Base-by-base conservation (phyloP, 2,888 invertebrate species). In the Argyra leucocephala region DNA sequence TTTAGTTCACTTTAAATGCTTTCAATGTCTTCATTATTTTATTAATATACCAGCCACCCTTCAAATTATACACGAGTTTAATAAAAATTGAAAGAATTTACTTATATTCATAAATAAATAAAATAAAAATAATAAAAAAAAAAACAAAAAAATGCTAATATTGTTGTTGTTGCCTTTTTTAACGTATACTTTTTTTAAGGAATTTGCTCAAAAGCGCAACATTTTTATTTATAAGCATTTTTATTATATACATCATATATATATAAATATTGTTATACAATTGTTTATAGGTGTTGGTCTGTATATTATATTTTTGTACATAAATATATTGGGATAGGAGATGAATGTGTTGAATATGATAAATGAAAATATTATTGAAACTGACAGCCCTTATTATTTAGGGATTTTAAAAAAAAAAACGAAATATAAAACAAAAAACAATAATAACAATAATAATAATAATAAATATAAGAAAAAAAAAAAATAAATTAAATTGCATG, bases 311-410 rank as follows among this genome's bases (percentile, higher is more conserved):
- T 18, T 48, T 18, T 18, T 18, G 5, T 18, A 18, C 5, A 18
- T 18, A 48, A 7, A 31, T 26, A 7, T 31, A 31, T 31, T 2
- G 1, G 7, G 7, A 31, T 31, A 5, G 18, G 15, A 48, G 48
- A 48, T 48, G 48, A 36, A 48, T 57, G 22, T 22, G 23, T 15
- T 57, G 68, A 65, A 67, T 70, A 67, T 71, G 71, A 71, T 70
- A 68, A 69, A 71, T 71, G 70, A 70, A 68, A 63, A 65, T 68
- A 68, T 69, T 69, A 71, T 70, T 69, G 67, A 69, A 70, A 68
- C 68, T 70, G 71, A 71, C 71, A 70, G 69, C 61, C 63, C 68
- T 69, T 69, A 69, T 69, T 69, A 69, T 70, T 70, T 69, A 59
- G 66, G 68, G 69, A 70, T 70, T 70, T 68, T 64, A 64, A 66